phyloP scores from a whole-genome alignment of 2,113 vertebrate species.

The Spilogale gracilis region DNA sequence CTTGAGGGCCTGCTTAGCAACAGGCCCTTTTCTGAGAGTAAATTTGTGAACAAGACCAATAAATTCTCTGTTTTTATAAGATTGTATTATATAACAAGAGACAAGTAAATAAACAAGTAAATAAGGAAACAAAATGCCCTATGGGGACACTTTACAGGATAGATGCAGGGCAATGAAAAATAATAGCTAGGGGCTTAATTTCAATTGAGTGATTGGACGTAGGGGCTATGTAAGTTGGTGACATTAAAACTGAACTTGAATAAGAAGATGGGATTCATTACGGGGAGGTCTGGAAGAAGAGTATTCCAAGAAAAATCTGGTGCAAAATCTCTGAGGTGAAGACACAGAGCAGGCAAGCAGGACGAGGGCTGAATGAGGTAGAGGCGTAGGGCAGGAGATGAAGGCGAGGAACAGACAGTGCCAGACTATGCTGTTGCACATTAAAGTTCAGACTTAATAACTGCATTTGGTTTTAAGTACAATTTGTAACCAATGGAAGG shows the following conservation, averaged over 20 bases:
- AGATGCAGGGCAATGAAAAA: not conserved
- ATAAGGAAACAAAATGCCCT: not conserved
- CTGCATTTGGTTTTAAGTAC: not conserved
- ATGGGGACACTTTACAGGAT: not conserved
- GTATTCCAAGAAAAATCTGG: not conserved
- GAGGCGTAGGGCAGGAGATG: not conserved
- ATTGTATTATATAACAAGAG: not conserved
- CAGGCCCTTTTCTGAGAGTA: not conserved
- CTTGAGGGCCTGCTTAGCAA: not conserved
- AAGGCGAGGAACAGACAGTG: not conserved
- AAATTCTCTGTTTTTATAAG: not conserved
- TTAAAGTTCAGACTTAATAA: no score
- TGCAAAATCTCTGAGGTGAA: not conserved
- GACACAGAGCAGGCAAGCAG: not conserved
- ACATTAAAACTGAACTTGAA: not conserved
- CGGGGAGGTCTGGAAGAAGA: not conserved
- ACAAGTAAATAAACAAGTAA: not conserved
- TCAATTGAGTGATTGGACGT: not conserved
- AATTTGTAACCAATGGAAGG: not conserved
- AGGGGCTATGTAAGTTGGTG: not conserved
- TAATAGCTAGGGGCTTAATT: not conserved
- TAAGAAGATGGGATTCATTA: not conserved
- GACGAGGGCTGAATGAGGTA: not conserved
- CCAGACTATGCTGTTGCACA: fast-evolving
- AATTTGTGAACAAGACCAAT: not conserved